Evolutionary conservation across 2,797 vertebrate species (phyloP).

Genomic region (Emys orbicularis): DNA sequence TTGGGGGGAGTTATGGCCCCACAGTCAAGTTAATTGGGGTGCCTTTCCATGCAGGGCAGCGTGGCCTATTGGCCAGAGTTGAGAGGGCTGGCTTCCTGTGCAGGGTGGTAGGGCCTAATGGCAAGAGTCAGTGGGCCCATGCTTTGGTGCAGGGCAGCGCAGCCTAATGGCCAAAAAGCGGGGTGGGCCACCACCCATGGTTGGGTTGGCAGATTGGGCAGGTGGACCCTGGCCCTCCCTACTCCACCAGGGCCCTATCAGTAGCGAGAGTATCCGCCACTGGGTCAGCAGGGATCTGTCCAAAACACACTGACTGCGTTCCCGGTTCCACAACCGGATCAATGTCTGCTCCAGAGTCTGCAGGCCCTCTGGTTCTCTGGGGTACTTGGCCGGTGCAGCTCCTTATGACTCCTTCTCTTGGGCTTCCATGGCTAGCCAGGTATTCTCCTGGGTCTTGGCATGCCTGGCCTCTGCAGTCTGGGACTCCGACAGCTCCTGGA

Average conservation of each 20-base stretch:
- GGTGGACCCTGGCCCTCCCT: no score
- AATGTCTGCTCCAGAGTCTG: background rate
- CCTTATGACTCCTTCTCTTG: background rate
- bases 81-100: no score
- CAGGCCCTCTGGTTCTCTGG: background rate
- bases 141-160: background rate
- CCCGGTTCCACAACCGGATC: no score
- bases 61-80: background rate
- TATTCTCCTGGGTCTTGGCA: background rate
- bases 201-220: no score
- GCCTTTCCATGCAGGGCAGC: background rate
- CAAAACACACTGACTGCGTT: no score
- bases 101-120: no score
- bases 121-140: background rate
- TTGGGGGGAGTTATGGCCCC: background rate
- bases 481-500: background rate
- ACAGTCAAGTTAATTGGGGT: background rate
- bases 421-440: background rate
- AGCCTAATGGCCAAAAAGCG: no score
- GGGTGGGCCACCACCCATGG: no score
- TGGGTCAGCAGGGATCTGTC: no score
- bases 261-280: no score
- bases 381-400: background rate
- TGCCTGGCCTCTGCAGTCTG: background rate
- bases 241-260: no score